A percentile compares a stretch with the other conserved stretches of the same genome.
phyloP scores from a whole-genome alignment of 2,797 vertebrate species.

The Lacerta agilis region DNA sequence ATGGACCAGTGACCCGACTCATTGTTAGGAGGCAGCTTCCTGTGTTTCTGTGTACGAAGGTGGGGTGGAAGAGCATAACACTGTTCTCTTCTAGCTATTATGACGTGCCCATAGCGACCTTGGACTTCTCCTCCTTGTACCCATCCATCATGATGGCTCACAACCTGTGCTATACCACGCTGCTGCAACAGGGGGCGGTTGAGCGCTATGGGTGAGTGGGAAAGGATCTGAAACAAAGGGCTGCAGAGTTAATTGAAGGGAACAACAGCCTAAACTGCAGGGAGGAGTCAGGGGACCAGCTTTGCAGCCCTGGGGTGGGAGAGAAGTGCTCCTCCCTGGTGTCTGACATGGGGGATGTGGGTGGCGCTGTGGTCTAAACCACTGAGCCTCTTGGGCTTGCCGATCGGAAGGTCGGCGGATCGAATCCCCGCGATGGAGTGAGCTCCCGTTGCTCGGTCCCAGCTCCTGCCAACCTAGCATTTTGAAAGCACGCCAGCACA shows the following conservation, averaged over 20 bases:
- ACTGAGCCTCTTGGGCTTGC: too few relatives aligned
- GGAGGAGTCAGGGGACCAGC: not conserved
- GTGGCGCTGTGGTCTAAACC: too few relatives aligned
- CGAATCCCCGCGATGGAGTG: too few relatives aligned
- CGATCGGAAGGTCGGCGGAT: too few relatives aligned
- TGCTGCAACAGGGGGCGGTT: slow-evolving; percentile 82
- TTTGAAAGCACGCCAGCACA: too few relatives aligned
- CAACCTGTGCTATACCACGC: slow-evolving; percentile 92
- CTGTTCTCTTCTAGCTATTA: slow-evolving; percentile 83
- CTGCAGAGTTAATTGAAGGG: not conserved
- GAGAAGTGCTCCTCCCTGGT: not conserved
- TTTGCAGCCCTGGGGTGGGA: not conserved
- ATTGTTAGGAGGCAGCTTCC: too few relatives aligned
- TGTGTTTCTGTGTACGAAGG: too few relatives aligned
- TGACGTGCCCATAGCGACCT: slow-evolving; percentile 87
- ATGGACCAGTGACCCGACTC: too few relatives aligned
- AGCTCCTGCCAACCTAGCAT: too few relatives aligned
- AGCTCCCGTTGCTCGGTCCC: too few relatives aligned
- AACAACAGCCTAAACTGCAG: too few relatives aligned
- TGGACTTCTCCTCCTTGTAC: slow-evolving; percentile 95
- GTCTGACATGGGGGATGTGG: too few relatives aligned
- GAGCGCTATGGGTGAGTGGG: slow-evolving; percentile 24
- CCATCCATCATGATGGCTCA: slow-evolving; percentile 97
- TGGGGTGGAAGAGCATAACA: accelerated
- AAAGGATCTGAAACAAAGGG: not conserved